phyloP scores from a whole-genome alignment of 2,888 invertebrate species.

The Polydrusus tereticollis region DNA sequence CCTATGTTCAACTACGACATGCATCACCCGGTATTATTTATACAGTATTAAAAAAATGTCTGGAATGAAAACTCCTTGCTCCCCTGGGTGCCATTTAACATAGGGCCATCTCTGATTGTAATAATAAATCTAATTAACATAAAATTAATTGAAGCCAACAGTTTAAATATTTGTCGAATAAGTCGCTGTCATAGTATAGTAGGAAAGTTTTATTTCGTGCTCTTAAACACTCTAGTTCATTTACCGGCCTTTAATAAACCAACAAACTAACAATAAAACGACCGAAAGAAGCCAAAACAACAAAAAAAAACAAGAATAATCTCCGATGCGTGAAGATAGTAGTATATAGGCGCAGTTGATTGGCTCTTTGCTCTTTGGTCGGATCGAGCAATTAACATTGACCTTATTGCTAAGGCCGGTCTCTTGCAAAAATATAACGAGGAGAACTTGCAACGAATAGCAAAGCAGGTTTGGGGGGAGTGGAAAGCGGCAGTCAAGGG shows the following conservation, averaged over 20 bases:
- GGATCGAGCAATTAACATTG: constrained; percentile 59
- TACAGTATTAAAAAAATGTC: no score
- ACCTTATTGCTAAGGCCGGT: constrained; percentile 60
- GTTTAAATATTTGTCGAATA: no score
- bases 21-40: no score
- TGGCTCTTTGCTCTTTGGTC: constrained; percentile 55
- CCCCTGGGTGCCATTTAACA: no score
- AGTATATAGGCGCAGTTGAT: constrained; percentile 50
- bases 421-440: constrained; percentile 66
- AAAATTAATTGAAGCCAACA: no score
- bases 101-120: no score
- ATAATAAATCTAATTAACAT: no score
- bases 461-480: constrained; percentile 65
- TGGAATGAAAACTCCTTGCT: no score
- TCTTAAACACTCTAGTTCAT: background rate
- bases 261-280: constrained; percentile 25
- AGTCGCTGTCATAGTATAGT: no score
- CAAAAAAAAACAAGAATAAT: constrained; percentile 49
- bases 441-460: constrained; percentile 52
- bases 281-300: constrained; percentile 15
- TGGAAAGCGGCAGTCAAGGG: no score
- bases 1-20: no score
- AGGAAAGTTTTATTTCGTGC: constrained; percentile 17
- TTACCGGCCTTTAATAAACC: constrained; percentile 26
- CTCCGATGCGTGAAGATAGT: constrained; percentile 54